Conservation (phyloP, 2,888 invertebrate species). For the Drosophila maculinotata region DNA sequence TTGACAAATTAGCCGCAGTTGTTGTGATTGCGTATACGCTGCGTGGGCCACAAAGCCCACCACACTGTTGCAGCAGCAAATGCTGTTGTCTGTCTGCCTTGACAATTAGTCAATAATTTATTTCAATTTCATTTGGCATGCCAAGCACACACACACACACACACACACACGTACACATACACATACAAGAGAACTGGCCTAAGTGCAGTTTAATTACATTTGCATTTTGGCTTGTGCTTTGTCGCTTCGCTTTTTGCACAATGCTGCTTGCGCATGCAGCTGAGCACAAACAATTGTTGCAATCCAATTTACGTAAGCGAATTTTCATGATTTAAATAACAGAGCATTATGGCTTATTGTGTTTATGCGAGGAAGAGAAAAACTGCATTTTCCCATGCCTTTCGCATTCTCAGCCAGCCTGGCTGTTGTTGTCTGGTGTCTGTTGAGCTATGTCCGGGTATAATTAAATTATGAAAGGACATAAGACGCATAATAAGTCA, state of each 20-base stretch:
- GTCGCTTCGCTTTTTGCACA: slow-evolving; percentile 60
- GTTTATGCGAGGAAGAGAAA: slow-evolving; percentile 40
- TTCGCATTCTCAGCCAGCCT: slow-evolving; percentile 45
- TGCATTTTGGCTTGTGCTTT: slow-evolving; percentile 52
- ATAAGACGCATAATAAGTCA: slow-evolving; percentile 84
- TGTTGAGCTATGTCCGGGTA: slow-evolving; percentile 64
- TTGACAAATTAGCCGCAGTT: slow-evolving; percentile 66
- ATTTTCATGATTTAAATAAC: slow-evolving; percentile 79
- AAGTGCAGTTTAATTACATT: slow-evolving; percentile 77
- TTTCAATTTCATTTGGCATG: slow-evolving; percentile 81
- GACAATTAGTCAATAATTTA: slow-evolving; percentile 84
- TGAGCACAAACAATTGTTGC: slow-evolving; percentile 68
- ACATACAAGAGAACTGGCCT: slow-evolving; percentile 27
- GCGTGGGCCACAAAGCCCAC: too few relatives aligned
- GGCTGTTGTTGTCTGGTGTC: slow-evolving; percentile 29
- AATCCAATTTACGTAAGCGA: slow-evolving; percentile 76
- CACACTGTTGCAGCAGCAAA: slow-evolving; percentile 15
- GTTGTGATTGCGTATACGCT: slow-evolving; percentile 57
- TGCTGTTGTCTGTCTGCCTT: slow-evolving; percentile 59
- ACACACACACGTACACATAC: slow-evolving; percentile 8
- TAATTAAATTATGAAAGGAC: slow-evolving; percentile 84
- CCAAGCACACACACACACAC: slow-evolving; percentile 49
- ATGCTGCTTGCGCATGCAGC: slow-evolving; percentile 55
- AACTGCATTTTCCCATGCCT: slow-evolving; percentile 36
- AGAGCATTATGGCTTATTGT: slow-evolving; percentile 59